phyloP scores from a whole-genome alignment of 2,113 vertebrate genomes.

The Myrmecophaga tridactyla region DNA sequence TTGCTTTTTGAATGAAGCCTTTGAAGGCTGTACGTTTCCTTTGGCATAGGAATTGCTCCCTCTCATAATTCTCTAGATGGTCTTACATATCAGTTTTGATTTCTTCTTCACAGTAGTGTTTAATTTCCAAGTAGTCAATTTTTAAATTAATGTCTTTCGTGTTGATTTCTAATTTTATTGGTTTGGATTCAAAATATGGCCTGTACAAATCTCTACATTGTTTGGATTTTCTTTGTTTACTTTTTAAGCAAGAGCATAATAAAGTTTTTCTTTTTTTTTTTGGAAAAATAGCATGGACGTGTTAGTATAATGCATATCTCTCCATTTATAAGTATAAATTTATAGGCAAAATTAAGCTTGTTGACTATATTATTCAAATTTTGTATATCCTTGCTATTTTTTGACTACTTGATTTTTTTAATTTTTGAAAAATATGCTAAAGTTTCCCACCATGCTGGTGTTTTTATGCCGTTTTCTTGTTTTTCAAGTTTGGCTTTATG shows the following conservation, averaged over 20 bases:
- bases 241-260: neutral
- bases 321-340: neutral
- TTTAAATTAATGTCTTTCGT: constrained; percentile 32
- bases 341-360: neutral
- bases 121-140: constrained; percentile 19
- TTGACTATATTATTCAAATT: constrained; percentile 15
- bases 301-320: neutral
- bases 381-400: constrained; percentile 6
- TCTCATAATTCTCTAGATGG: neutral
- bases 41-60: neutral
- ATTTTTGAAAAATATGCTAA: constrained; percentile 22
- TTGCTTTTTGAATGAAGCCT: constrained; percentile 27
- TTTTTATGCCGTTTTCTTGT: constrained; percentile 17
- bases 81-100: constrained; percentile 19
- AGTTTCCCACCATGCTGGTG: neutral
- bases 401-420: constrained; percentile 32
- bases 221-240: neutral
- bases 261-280: neutral
- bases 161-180: constrained; percentile 29
- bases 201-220: neutral
- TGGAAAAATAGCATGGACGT: neutral
- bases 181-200: neutral
- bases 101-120: constrained; percentile 34
- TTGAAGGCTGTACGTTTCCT: neutral
- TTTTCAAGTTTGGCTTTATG: constrained; percentile 24